A percentile compares a stretch with the other conserved stretches of the same genome.
Conservation (phyloP, 2,113 vertebrate species). For the Capreolus pygargus region DNA sequence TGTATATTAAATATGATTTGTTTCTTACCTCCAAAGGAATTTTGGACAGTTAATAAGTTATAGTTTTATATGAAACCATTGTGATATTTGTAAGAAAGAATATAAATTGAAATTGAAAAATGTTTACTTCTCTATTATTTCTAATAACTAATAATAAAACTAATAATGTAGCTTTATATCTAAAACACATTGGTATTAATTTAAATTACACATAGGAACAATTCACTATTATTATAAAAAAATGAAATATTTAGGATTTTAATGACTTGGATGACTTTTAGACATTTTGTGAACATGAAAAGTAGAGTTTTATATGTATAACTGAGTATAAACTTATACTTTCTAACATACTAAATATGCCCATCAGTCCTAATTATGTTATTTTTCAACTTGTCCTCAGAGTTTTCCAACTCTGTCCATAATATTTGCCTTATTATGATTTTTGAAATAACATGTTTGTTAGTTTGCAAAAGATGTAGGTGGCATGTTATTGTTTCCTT, state of each 20-base stretch:
- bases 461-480: neutral
- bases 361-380: neutral
- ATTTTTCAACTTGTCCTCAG: constrained; percentile 34
- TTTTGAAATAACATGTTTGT: constrained; percentile 4
- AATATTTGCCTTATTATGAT: neutral
- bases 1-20: constrained; percentile 3
- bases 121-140: neutral
- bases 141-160: neutral
- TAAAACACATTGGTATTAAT: neutral
- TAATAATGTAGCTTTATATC: neutral
- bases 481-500: neutral
- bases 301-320: neutral
- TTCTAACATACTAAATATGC: constrained; percentile 3
- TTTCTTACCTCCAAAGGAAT: constrained; percentile 9
- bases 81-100: constrained; percentile 14
- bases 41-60: constrained; percentile 17
- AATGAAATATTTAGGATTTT: constrained; percentile 33
- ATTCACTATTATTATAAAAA: neutral
- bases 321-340: neutral
- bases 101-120: constrained; percentile 31
- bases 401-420: neutral
- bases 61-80: neutral
- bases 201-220: constrained; percentile 1
- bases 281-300: neutral
- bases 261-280: neutral